phyloP scores from a whole-genome alignment of 2,888 invertebrate species.

The Thera britannica region DNA sequence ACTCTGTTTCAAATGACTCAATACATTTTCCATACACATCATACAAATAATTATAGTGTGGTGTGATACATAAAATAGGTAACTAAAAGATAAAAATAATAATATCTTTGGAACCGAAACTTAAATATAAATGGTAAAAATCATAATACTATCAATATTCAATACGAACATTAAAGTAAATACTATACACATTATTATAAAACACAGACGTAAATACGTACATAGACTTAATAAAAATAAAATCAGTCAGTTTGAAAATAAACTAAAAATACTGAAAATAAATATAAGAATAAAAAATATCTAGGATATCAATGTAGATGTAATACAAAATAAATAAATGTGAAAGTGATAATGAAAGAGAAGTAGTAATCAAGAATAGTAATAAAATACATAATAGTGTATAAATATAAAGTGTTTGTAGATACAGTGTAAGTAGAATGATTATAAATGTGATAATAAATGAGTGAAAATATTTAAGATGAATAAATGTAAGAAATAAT shows the following conservation, averaged over 20 bases:
- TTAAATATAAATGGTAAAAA: conserved; percentile 52
- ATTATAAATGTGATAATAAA: background rate
- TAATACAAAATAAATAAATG: conserved; percentile 40
- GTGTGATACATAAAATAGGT: conserved; percentile 48
- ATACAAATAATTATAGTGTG: conserved; percentile 46
- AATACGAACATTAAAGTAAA: conserved; percentile 22
- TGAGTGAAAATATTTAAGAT: background rate
- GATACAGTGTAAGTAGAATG: background rate
- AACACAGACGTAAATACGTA: background rate
- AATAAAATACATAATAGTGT: conserved; percentile 22
- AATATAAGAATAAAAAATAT: background rate
- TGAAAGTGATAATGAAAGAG: conserved; percentile 45
- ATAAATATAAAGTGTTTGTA: background rate
- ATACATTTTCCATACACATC: conserved; percentile 57
- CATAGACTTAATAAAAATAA: background rate
- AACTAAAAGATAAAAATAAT: conserved; percentile 56
- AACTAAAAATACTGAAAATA: background rate
- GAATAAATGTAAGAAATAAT: conserved; percentile 2
- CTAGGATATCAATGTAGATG: background rate
- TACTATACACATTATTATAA: conserved; percentile 23
- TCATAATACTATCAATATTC: conserved; percentile 33
- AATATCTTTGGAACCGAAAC: conserved; percentile 76
- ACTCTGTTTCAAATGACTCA: conserved; percentile 64
- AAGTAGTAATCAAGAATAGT: conserved; percentile 39
- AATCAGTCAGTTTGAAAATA: conserved; percentile 5